Base-by-base conservation (phyloP, 64 coral and sea anemone genomes). In the Anthopleura sola region DNA sequence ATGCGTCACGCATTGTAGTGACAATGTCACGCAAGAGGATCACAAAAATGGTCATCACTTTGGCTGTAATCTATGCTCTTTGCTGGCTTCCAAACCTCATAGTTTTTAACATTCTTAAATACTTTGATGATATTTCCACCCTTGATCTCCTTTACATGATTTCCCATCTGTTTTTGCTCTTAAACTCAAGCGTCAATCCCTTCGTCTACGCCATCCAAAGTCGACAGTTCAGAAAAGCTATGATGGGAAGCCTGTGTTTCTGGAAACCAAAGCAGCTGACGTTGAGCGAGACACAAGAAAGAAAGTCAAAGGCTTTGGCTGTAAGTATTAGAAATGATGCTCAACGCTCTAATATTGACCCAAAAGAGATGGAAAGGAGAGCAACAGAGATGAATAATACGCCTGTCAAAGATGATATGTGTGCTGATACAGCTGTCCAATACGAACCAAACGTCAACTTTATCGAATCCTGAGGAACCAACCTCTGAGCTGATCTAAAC, bases 61-160 rank as follows among this genome's bases (percentile, higher is more conserved):
- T 83, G 8, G 18, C 51, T 21, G 47, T 83, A 8, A 83, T 83
- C 32, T 83, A 83, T 49, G 80, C 37, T 54, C 3, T 83, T 36
- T 51, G 80, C 24, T 83, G 36, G 80, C 36, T 83, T 51, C 80
- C 80, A 16, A 83, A 83, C 23, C 36, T 83, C 8, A 55, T 20
- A 47, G 47, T 83, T 23, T 18, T 38, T 83, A 31, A 50, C 40
- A 5, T 88, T 37, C 32, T 38, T 11, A 16, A 32, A 0, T 31
- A 53, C 16, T 17, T 53, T 15, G 16, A 53, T 13, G 0, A 53
- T 17, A 2, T 53, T 53, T 2, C 50, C 16, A 15, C 14, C 13
- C 50, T 53, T 15, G 50, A 53, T 53, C 50, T 53, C 16, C 50
- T 53, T 13, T 53, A 53, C 16, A 53, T 53, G 50, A 28, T 83